phyloP scores from a whole-genome alignment of 1,140 invertebrate genomes.

The Hylaeus anthracinus region DNA sequence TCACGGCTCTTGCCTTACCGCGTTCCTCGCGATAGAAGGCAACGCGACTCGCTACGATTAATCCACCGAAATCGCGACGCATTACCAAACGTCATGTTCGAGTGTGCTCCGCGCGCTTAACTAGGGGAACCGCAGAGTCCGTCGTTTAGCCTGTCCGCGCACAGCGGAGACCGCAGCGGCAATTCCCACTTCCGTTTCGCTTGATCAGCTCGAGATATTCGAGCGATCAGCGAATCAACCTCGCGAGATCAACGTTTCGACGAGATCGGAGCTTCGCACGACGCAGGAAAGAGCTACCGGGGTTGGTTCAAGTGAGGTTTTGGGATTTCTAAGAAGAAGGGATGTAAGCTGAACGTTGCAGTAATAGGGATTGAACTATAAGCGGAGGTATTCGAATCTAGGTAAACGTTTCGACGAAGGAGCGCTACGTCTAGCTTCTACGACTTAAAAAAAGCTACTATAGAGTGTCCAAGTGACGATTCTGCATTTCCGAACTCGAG shows the following conservation, averaged over 20 bases:
- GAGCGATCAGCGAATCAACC: background rate
- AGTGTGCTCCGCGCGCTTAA: background rate
- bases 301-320: background rate
- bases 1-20: constrained; percentile 42
- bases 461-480: background rate
- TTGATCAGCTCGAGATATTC: background rate
- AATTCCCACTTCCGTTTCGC: background rate
- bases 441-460: too few relatives aligned
- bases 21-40: background rate
- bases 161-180: background rate
- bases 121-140: constrained; percentile 2
- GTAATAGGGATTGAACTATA: too few relatives aligned
- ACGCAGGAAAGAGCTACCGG: background rate
- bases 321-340: too few relatives aligned
- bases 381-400: too few relatives aligned
- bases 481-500: background rate
- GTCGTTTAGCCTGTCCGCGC: background rate
- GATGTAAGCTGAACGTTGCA: too few relatives aligned
- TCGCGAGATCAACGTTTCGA: background rate
- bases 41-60: background rate
- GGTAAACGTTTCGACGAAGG: too few relatives aligned
- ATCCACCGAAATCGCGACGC: background rate
- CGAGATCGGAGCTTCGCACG: background rate
- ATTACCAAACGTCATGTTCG: background rate
- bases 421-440: too few relatives aligned